A percentile compares a stretch with the other conserved stretches of the same genome.
Conservation (phyloP, 2,888 invertebrate genomes). For the Lepetodrilus schrolli region DNA sequence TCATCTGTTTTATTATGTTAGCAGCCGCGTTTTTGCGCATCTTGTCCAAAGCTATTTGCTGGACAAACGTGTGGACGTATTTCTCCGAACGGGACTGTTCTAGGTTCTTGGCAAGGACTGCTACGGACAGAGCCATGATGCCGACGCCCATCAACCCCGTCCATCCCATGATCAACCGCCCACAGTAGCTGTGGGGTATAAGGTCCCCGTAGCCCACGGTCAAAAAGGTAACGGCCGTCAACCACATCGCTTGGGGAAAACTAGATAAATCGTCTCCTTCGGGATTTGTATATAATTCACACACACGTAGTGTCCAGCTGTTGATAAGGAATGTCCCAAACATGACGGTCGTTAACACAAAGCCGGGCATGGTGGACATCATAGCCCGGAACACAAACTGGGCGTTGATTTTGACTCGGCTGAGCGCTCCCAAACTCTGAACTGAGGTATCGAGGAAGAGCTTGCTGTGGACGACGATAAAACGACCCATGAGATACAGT, state of each 20-base stretch:
- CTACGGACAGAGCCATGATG: slow-evolving; percentile 64
- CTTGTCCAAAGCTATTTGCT: slow-evolving; percentile 59
- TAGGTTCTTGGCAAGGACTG: slow-evolving; percentile 65
- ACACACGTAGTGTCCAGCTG: slow-evolving; percentile 60
- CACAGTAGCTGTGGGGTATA: slow-evolving; percentile 63
- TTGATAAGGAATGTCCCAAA: slow-evolving; percentile 60
- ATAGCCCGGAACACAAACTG: slow-evolving; percentile 66
- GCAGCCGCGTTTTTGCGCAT: slow-evolving; percentile 55
- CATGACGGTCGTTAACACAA: slow-evolving; percentile 57
- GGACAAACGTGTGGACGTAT: slow-evolving; percentile 64
- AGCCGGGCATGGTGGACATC: slow-evolving; percentile 61
- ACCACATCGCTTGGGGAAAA: slow-evolving; percentile 63
- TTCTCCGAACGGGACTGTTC: slow-evolving; percentile 64
- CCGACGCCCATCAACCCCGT: slow-evolving; percentile 68
- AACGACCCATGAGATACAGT: slow-evolving; percentile 59
- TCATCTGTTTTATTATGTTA: slow-evolving; percentile 56
- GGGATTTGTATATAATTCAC: slow-evolving; percentile 60
- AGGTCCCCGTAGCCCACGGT: slow-evolving; percentile 67
- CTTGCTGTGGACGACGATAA: slow-evolving; percentile 63
- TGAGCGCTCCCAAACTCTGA: slow-evolving; percentile 65
- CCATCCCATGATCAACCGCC: slow-evolving; percentile 57
- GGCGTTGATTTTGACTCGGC: slow-evolving; percentile 64
- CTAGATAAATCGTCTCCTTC: slow-evolving; percentile 46
- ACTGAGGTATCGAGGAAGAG: slow-evolving; percentile 65
- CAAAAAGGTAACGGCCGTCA: slow-evolving; percentile 65